Evolutionary conservation across 2,797 vertebrate genomes (phyloP), one percentile per base, ranked within the genome.

Genomic region (Thunnus albacares): DNA sequence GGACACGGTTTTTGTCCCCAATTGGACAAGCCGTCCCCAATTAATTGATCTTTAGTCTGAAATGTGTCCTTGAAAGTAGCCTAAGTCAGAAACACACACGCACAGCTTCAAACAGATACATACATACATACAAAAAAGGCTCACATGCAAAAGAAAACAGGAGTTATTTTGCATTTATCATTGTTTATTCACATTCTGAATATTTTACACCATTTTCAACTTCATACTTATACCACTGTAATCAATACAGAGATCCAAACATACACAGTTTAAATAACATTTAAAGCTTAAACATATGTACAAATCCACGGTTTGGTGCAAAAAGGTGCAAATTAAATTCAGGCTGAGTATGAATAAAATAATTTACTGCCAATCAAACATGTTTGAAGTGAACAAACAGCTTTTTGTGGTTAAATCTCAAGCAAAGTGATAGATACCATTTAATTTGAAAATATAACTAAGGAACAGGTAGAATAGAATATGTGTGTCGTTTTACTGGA

Each of bases 121-220:
- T 5, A 45, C 38, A 22, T 22, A 22, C 22, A 22, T 22, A 24
- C 24, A 24, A 45, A 22, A 47, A 49, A 41, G 38, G 12, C 5
- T 68, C 22, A 71, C 22, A 35, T 8, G 41, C 8, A 4, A 26
- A 9, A 65, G 0, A 47, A 63, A 67, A 57, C 2, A 64, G 4
- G 10, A 72, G 3, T 26, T 26, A 28, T 22, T 30, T n/a, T 56
- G 8, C 7, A 20, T 75, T 56, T 63, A 18, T 60, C 8, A 3
- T 56, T 26, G 41, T 81, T 81, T 77, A 82, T 71, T 77, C 17
- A 43, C 12, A 24, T 38, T 43, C 28, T 68, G 8, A 56, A 77
- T 83, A 75, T 82, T 66, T 87, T 10, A 84, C 76, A 78, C 55
- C 45, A 82, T 60, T 77, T 52, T 65, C n/a, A 59, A 53, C 35